phyloP scores from a whole-genome alignment of 2,888 invertebrate genomes.

The Helobdella robusta region DNA sequence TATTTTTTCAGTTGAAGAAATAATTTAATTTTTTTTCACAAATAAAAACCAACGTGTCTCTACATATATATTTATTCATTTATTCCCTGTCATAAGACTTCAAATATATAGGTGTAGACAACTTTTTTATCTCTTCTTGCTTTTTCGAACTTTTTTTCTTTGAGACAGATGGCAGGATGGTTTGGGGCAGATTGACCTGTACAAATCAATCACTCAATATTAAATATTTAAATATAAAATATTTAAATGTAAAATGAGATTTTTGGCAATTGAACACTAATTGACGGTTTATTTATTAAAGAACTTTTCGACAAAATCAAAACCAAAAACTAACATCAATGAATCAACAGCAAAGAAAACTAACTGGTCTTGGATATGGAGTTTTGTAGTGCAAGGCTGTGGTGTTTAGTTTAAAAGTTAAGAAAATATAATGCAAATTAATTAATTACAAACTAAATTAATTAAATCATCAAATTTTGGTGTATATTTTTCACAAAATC shows the following conservation, averaged over 20 bases:
- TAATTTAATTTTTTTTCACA: too few species aligned
- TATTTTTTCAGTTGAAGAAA: too few species aligned
- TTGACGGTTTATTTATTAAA: neutral
- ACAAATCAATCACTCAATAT: neutral
- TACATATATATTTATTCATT: too few species aligned
- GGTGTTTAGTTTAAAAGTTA: neutral
- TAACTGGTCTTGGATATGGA: conserved; percentile 20
- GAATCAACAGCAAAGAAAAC: neutral
- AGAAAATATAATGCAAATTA: too few species aligned
- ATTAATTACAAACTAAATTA: neutral
- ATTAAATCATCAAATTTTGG: neutral
- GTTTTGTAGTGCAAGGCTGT: conserved; percentile 15
- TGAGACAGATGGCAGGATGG: neutral
- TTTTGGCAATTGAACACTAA: too few species aligned
- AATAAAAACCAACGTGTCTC: too few species aligned
- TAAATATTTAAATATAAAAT: neutral
- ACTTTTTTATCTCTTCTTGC: conserved; percentile 9
- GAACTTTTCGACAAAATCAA: neutral
- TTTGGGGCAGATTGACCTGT: conserved; percentile 14
- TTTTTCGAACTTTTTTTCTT: neutral
- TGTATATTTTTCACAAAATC: conserved; percentile 5
- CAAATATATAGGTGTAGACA: conserved; percentile 8
- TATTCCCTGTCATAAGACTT: conserved; percentile 10
- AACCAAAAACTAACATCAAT: neutral
- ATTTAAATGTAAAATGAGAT: neutral